These are phyloP conservation scores for Lasioglossum malachurum DNA, from an alignment of 2,888 invertebrate species.

Conservation along the genomic window DNA sequence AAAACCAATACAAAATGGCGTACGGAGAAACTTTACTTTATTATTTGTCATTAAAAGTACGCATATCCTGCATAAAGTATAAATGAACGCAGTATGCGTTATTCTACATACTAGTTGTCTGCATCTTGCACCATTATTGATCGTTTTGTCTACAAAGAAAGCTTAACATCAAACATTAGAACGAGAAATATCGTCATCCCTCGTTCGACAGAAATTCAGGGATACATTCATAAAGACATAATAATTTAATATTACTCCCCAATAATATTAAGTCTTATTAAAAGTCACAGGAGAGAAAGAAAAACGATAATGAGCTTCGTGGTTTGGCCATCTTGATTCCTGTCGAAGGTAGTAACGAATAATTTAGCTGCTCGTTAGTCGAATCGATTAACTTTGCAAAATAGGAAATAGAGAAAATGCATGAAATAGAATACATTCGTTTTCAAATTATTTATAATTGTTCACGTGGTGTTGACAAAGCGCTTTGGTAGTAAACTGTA, in stretches of 20 bases:
- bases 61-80: background rate
- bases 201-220: background rate
- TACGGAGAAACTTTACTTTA: background rate
- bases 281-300: background rate
- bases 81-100: background rate
- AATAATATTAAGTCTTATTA: background rate
- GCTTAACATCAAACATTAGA: background rate
- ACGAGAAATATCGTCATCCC: background rate
- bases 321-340: background rate
- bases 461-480: background rate
- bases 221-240: slow-evolving; percentile 4
- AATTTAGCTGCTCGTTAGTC: background rate
- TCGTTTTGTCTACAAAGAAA: background rate
- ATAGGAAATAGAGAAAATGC: background rate
- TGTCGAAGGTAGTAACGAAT: background rate
- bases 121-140: background rate
- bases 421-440: background rate
- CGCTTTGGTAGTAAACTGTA: background rate
- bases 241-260: too few species aligned
- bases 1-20: background rate
- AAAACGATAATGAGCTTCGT: background rate
- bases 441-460: background rate
- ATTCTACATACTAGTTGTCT: background rate
- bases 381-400: background rate
- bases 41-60: background rate